Conservation (phyloP, 37 sponge, comb jelly and placozoan genomes). For the Cliona cf. orientalis region DNA sequence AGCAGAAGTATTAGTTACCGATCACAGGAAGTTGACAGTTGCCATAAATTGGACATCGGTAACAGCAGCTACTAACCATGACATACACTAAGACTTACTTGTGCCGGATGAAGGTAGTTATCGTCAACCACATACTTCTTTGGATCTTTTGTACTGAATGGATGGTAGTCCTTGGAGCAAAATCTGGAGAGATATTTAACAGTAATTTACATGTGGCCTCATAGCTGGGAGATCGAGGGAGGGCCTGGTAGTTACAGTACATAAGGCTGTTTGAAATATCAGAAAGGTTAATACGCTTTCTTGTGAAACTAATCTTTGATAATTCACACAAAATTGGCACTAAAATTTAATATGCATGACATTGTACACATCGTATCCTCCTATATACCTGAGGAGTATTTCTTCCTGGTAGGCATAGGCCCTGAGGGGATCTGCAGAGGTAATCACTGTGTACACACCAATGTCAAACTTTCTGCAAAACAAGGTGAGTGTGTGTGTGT, state of each 20-base stretch:
- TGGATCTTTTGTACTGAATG: conserved; percentile 41
- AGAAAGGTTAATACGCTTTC: too few species aligned
- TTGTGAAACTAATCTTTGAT: too few species aligned
- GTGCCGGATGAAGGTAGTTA: conserved; percentile 67
- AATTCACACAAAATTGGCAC: too few species aligned
- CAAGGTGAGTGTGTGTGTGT: background rate
- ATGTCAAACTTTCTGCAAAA: conserved; percentile 80
- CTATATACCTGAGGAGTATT: conserved; percentile 52
- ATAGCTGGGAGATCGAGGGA: too few species aligned
- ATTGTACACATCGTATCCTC: too few species aligned
- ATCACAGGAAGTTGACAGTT: too few species aligned
- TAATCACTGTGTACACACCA: conserved; percentile 71
- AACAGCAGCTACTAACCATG: background rate
- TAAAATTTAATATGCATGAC: too few species aligned
- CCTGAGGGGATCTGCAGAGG: conserved; percentile 76
- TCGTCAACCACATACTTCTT: conserved; percentile 76
- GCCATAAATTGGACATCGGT: background rate
- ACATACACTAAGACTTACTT: conserved; percentile 38
- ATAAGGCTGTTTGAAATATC: too few species aligned
- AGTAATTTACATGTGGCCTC: too few species aligned
- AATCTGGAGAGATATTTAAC: conserved; percentile 42
- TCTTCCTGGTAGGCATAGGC: conserved; percentile 78
- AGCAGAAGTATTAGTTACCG: background rate
- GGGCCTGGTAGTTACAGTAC: background rate
- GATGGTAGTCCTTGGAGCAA: conserved; percentile 66